phyloP scores from a whole-genome alignment of 2,888 invertebrate species.

The Eupsilia transversa region DNA sequence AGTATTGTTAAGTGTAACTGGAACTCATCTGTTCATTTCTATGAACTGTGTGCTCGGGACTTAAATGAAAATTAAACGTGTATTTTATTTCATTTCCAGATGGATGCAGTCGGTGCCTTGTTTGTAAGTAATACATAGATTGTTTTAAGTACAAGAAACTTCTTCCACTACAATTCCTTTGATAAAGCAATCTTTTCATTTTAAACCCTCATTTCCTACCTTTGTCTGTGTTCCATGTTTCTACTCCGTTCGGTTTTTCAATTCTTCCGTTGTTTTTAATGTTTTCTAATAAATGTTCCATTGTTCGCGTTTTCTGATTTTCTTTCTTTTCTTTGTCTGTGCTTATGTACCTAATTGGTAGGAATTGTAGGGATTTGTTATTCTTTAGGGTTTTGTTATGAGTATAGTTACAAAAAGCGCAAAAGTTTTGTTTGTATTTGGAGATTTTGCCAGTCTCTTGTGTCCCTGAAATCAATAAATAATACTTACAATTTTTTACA shows the following conservation, averaged over 20 bases:
- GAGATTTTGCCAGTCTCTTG: not conserved
- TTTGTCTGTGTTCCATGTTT: slow-evolving; percentile 51
- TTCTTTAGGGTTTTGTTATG: slow-evolving; percentile 8
- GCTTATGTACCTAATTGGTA: slow-evolving; percentile 50
- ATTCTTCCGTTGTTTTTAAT: slow-evolving; percentile 59
- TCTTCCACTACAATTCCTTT: slow-evolving; percentile 47
- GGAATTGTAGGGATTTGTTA: slow-evolving; percentile 46
- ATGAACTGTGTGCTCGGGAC: not conserved
- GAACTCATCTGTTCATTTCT: not conserved
- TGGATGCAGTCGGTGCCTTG: slow-evolving; percentile 54
- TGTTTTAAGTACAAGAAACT: slow-evolving; percentile 33
- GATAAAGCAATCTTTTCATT: slow-evolving; percentile 56
- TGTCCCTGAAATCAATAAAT: not conserved
- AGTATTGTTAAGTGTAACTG: not conserved
- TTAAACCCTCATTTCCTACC: slow-evolving; percentile 57
- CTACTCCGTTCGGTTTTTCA: slow-evolving; percentile 41
- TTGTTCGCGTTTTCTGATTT: slow-evolving; percentile 55
- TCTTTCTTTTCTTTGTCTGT: slow-evolving; percentile 44
- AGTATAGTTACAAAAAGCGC: slow-evolving; percentile 2
- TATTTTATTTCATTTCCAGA: slow-evolving; percentile 62
- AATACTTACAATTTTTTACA: not conserved
- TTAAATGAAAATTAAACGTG: slow-evolving; percentile 38
- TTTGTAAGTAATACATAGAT: slow-evolving; percentile 58
- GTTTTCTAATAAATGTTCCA: slow-evolving; percentile 58
- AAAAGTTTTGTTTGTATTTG: not conserved